Evolutionary conservation across 1,140 invertebrate species (phyloP).

Genomic region (Drosophila obscura): DNA sequence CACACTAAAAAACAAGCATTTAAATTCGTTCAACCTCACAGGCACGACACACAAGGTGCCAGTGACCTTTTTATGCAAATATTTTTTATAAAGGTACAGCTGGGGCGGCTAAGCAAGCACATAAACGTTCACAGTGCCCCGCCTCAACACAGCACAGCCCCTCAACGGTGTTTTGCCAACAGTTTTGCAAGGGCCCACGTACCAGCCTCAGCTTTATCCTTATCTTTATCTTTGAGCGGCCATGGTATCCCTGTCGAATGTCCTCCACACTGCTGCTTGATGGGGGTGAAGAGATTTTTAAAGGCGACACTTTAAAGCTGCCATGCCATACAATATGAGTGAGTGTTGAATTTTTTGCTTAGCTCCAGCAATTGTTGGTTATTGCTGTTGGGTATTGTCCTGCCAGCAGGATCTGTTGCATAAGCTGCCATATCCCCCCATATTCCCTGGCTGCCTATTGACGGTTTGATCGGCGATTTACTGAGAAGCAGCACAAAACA

Average conservation of each 20-base stretch:
- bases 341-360: too few relatives aligned
- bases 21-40: background rate
- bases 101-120: slow-evolving; percentile 22
- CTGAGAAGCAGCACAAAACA: too few relatives aligned
- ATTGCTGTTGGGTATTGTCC: too few relatives aligned
- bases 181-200: slow-evolving; percentile 3
- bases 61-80: slow-evolving; percentile 83
- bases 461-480: too few relatives aligned
- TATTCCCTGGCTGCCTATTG: too few relatives aligned
- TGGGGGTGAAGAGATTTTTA: background rate
- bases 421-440: too few relatives aligned
- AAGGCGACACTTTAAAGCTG: too few relatives aligned
- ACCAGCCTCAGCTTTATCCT: slow-evolving; percentile 12
- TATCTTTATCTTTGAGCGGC: slow-evolving; percentile 40
- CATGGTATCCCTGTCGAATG: slow-evolving; percentile 17
- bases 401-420: too few relatives aligned
- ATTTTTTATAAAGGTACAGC: slow-evolving; percentile 51
- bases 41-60: slow-evolving; percentile 41
- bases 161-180: too few relatives aligned
- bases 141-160: background rate
- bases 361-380: too few relatives aligned
- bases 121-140: slow-evolving; percentile 34
- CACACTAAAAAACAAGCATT: background rate
- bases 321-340: too few relatives aligned
- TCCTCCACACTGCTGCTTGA: background rate